phyloP scores from a whole-genome alignment of 2,888 invertebrate species.

The Euclidia mi region DNA sequence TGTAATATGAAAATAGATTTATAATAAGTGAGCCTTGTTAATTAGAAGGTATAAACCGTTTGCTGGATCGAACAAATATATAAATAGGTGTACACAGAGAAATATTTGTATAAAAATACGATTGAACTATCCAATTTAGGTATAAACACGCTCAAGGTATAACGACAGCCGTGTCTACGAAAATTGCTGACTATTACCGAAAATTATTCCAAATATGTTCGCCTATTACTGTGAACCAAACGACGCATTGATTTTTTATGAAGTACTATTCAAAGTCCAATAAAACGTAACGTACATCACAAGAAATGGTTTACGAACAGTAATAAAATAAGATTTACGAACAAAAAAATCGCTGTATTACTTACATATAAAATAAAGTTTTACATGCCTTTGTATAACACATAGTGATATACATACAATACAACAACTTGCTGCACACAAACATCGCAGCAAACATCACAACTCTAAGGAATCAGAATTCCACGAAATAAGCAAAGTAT shows the following conservation, averaged over 20 bases:
- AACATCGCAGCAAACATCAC: not conserved
- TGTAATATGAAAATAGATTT: constrained; percentile 7
- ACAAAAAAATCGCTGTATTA: not conserved
- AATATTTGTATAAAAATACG: not conserved
- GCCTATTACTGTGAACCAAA: no score
- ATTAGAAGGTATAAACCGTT: no score
- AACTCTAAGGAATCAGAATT: constrained; percentile 6
- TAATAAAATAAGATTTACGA: constrained; percentile 4
- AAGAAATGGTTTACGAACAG: constrained; percentile 6
- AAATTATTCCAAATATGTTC: constrained; percentile 37
- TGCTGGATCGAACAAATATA: no score
- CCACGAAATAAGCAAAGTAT: constrained; percentile 14
- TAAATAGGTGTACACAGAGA: no score
- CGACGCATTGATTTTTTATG: no score
- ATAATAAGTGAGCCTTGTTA: no score
- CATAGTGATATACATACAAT: no score
- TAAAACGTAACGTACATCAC: constrained; percentile 33
- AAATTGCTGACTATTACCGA: constrained; percentile 34
- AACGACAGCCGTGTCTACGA: constrained; percentile 17
- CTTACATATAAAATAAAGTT: no score
- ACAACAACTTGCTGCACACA: no score
- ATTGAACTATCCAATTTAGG: not conserved
- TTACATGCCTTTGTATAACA: no score
- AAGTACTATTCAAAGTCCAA: no score
- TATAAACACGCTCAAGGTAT: constrained; percentile 41